These are phyloP conservation scores for Pseudochaenichthys georgianus DNA, from an alignment of 2,797 vertebrate genomes.

Conservation along the genomic window DNA sequence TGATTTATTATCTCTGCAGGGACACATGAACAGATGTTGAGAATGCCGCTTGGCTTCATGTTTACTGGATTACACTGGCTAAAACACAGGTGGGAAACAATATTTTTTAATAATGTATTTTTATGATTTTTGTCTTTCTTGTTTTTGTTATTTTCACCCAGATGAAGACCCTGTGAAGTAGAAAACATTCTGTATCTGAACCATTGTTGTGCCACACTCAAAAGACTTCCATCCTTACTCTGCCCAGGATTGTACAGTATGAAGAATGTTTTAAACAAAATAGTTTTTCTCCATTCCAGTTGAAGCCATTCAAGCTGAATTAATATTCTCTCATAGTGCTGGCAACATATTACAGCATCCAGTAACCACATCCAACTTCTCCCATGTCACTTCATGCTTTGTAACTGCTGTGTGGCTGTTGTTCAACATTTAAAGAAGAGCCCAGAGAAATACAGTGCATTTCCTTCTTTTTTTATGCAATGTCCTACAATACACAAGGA, in stretches of 20 bases:
- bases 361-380: conserved; percentile 43
- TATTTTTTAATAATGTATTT: not conserved
- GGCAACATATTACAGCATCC: conserved; percentile 54
- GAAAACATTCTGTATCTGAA: not conserved
- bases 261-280: conserved; percentile 22
- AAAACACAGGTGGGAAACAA: not conserved
- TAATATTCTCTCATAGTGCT: conserved; percentile 57
- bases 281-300: conserved; percentile 20
- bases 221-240: not conserved
- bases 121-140: not conserved
- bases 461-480: conserved; percentile 48
- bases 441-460: conserved; percentile 28
- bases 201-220: not conserved
- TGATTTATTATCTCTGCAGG: conserved; percentile 38
- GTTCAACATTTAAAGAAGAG: conserved; percentile 45
- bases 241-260: not conserved
- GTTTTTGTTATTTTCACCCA: not conserved
- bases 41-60: not conserved
- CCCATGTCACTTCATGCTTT: conserved; percentile 44
- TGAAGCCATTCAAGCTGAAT: conserved; percentile 51
- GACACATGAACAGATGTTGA: conserved; percentile 24
- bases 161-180: not conserved
- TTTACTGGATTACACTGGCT: not conserved
- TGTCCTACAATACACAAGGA: conserved; percentile 42
- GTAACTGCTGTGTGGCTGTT: conserved; percentile 39